Base-by-base conservation (phyloP, 2,888 invertebrate species). In the Odiellus spinosus region DNA sequence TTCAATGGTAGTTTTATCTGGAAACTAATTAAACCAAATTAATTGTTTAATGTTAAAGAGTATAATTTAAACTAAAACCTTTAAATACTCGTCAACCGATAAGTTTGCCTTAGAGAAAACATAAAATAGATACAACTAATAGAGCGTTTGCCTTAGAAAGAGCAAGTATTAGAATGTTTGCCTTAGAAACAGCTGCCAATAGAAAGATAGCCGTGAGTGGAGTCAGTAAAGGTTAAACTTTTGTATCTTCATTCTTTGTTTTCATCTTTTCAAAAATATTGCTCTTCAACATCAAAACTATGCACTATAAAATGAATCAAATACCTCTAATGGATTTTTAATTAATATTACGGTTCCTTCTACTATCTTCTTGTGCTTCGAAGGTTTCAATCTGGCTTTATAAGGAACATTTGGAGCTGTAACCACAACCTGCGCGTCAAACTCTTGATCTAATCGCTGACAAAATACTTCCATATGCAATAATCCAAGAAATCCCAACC, bases 1-100 rank as follows among this genome's bases (percentile, higher is more conserved):
- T 33, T 71, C 73, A 45, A 87, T 78, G 56, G 77, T 73, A 15
- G 73, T 72, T 69, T 49, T 45, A 17, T 59, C 57, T 12, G 68
- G 68, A 49, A 68, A 56, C 65, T 67, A 52, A 3, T 52, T 38
- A n/a, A 10, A 34, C n/a, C 11, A 34, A 34, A 34, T n/a, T n/a
- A 34, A n/a, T 34, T 34, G 11, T 34, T 34, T 12, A 11, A 34
- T 34, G n/a, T 1, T 11, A 33, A 33, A 12, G 12, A n/a, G n/a
- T n/a, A n/a, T n/a, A n/a, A n/a, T n/a, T n/a, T n/a, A n/a, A n/a
- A n/a, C n/a, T n/a, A n/a, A n/a, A n/a, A n/a, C n/a, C n/a, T n/a
- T n/a, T n/a, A n/a, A n/a, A n/a, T n/a, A n/a, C n/a, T n/a, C n/a
- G n/a, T n/a, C n/a, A n/a, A n/a, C n/a, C n/a, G n/a, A n/a, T n/a